These are phyloP conservation scores for Odontocerum albicorne DNA, from an alignment of 2,888 invertebrate genomes.

Conservation along the genomic window DNA sequence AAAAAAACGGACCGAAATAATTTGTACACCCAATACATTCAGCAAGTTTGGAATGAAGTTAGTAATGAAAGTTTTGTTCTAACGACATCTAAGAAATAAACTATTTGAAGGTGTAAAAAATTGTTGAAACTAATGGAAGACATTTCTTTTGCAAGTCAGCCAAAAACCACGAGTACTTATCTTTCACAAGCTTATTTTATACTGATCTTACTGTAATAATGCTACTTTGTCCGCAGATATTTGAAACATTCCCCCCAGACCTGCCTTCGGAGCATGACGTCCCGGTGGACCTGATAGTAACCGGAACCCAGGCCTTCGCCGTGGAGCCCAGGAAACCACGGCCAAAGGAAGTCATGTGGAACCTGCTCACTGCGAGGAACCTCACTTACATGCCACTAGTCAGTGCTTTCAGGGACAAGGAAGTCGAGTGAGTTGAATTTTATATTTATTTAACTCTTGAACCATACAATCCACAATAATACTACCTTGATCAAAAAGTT, in stretches of 20 bases:
- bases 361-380: conserved; percentile 70
- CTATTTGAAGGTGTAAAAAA: too few relatives aligned
- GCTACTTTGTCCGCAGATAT: conserved; percentile 58
- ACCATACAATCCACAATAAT: too few relatives aligned
- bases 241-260: conserved; percentile 71
- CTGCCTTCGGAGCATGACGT: conserved; percentile 81
- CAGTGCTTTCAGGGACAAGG: conserved; percentile 66
- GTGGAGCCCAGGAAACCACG: conserved; percentile 11
- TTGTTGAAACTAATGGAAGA: too few relatives aligned
- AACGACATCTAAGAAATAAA: too few relatives aligned
- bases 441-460: too few relatives aligned
- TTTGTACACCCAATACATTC: too few relatives aligned
- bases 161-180: too few relatives aligned
- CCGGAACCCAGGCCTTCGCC: conserved; percentile 69
- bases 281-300: conserved; percentile 83
- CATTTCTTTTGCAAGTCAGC: too few relatives aligned
- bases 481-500: too few relatives aligned
- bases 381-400: conserved; percentile 74
- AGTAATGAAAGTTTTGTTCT: too few relatives aligned
- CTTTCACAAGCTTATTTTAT: not conserved
- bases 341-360: conserved; percentile 71
- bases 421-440: conserved; percentile 62
- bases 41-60: too few relatives aligned
- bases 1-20: too few relatives aligned
- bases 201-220: not conserved